A percentile compares a stretch with the other conserved stretches of the same genome.
These are phyloP conservation scores for Drosophila ercepeae DNA, from an alignment of 1,140 invertebrate genomes.

Conservation along the genomic window DNA sequence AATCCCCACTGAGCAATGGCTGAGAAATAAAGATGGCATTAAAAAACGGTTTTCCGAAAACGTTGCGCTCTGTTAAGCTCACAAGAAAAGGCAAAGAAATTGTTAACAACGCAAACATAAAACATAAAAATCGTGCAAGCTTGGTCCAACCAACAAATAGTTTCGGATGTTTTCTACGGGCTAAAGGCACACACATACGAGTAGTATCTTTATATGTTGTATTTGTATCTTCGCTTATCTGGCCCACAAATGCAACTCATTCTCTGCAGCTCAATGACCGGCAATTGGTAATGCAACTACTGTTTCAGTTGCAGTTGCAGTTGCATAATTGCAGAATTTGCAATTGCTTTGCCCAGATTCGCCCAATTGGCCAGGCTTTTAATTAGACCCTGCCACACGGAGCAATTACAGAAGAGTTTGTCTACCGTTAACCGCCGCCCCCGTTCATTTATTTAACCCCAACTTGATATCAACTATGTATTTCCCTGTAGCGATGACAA, in stretches of 20 bases:
- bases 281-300: slow-evolving; percentile 56
- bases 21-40: slow-evolving; percentile 39
- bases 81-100: slow-evolving; percentile 57
- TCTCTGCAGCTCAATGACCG: slow-evolving; percentile 70
- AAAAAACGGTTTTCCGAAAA: slow-evolving; percentile 58
- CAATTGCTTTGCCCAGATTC: slow-evolving; percentile 18
- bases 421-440: slow-evolving; percentile 24
- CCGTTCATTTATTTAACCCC: neutral
- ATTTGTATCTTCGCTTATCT: slow-evolving; percentile 7
- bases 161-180: slow-evolving; percentile 27
- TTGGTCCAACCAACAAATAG: slow-evolving; percentile 53
- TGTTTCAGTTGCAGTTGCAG: slow-evolving; percentile 31
- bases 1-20: neutral
- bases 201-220: slow-evolving; percentile 3
- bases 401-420: slow-evolving; percentile 37
- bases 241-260: slow-evolving; percentile 26
- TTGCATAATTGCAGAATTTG: slow-evolving; percentile 47
- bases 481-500: slow-evolving; percentile 75
- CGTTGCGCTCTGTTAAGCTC: slow-evolving; percentile 73
- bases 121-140: slow-evolving; percentile 51
- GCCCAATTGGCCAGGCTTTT: slow-evolving; percentile 51
- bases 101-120: slow-evolving; percentile 48
- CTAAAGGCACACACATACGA: neutral
- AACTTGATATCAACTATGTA: neutral
- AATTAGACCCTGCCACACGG: slow-evolving; percentile 48